A percentile compares a stretch with the other conserved stretches of the same genome.
phyloP scores from a whole-genome alignment of 2,888 invertebrate genomes.

The Falcaria lacertinaria region DNA sequence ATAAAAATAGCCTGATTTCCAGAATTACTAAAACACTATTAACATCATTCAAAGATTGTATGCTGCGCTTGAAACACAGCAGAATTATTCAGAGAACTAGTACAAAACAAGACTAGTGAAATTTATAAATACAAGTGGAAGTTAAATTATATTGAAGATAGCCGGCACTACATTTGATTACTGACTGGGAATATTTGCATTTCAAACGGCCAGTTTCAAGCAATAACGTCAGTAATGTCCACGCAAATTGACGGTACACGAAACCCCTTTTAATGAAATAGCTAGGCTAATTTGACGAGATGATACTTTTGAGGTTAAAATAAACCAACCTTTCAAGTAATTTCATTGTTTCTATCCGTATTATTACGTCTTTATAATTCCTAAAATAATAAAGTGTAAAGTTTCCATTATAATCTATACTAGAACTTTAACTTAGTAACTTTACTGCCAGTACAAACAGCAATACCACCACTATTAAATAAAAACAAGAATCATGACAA shows the following conservation, averaged over 20 bases:
- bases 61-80: neutral
- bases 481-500: no score
- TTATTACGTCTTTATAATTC: no score
- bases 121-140: neutral
- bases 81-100: neutral
- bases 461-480: no score
- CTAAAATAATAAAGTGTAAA: no score
- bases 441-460: no score
- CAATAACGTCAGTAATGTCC: constrained; percentile 16
- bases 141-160: neutral
- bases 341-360: neutral
- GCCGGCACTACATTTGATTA: constrained; percentile 13
- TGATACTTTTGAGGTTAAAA: constrained; percentile 12
- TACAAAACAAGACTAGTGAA: neutral
- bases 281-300: constrained; percentile 17
- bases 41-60: no score
- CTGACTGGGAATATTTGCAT: constrained; percentile 27
- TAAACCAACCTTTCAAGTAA: constrained; percentile 1
- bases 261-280: constrained; percentile 22
- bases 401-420: no score
- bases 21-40: no score
- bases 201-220: constrained; percentile 22
- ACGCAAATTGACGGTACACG: constrained; percentile 13
- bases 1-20: no score
- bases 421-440: no score